Base-by-base conservation (phyloP, 2,888 invertebrate species). In the Pandemis cinnamomeana region DNA sequence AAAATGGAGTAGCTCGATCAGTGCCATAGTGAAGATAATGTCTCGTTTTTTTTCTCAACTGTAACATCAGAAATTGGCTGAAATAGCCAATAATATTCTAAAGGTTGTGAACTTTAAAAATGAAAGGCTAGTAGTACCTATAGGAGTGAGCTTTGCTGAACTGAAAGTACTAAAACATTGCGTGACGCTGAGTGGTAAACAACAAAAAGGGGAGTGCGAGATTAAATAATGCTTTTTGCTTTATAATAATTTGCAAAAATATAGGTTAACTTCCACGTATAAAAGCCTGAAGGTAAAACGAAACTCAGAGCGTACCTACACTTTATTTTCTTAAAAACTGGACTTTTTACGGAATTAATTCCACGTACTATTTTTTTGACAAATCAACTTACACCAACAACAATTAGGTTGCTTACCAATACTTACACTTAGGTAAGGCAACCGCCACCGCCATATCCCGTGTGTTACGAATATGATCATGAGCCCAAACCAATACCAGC, bases 241-340 rank as follows among this genome's bases (percentile, higher is more conserved):
- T 73, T 73, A 69, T 69, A 64, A 69, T 64, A 69, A 48, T 73
- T 41, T 63, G 69, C 72, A 64, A 69, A 72, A 73, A 69, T 69
- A 46, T 69, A 46, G 63, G 58, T 20, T 51, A 61, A 13, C 61
- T n/a, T 41, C 1, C 3, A 5, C 61, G 27, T 41, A 13, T 41
- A 41, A 10, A 10, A 53, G 11, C 58, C 27, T 7, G 4, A 58
- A 27, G 27, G 55, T 8, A 10, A 55, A 20, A 20, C 8, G 10
- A n/a, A 1, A 58, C 20, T 1, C 7, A 15, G 7, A 53, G 15
- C 53, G 15, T 55, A 55, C 5, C 8, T 5, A 51, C 5, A 11
- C n/a, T 11, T 51, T 51, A 1, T 51, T 44, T 7, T 44, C 44
- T 6, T 44, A 5, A 7, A 44, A 44, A 7, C 5, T 8, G 44